A percentile compares a stretch with the other conserved stretches of the same genome.
These are phyloP conservation scores for Sylvia borin DNA, from an alignment of 2,797 vertebrate species.

Conservation along the genomic window DNA sequence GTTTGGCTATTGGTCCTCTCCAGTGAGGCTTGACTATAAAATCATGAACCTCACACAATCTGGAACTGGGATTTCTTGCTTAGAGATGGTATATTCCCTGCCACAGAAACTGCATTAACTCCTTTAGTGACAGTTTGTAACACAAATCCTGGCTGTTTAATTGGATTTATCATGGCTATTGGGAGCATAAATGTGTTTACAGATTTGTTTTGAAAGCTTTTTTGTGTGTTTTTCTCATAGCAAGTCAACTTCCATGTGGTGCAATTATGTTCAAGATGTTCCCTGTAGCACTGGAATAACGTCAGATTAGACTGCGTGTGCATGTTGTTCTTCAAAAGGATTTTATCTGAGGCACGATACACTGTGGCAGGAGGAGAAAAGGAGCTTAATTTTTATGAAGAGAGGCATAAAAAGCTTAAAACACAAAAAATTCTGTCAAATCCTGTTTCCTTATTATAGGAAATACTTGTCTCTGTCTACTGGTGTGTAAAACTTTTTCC, in stretches of 20 bases:
- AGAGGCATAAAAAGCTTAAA: slow-evolving; percentile 5
- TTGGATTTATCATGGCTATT: slow-evolving; percentile 55
- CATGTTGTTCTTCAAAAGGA: neutral
- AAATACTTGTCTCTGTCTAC: neutral
- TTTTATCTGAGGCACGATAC: neutral
- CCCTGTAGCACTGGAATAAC: slow-evolving; percentile 48
- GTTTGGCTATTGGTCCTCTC: neutral
- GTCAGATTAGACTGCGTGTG: neutral
- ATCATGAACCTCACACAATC: neutral
- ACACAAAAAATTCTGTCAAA: neutral
- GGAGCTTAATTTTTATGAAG: slow-evolving; percentile 7
- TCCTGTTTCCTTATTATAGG: neutral
- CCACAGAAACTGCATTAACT: slow-evolving; percentile 30
- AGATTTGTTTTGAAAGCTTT: slow-evolving; percentile 71
- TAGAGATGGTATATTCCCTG: neutral
- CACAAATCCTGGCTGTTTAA: slow-evolving; percentile 52
- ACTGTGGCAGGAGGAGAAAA: neutral
- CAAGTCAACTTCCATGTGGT: slow-evolving; percentile 56
- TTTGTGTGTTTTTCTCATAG: slow-evolving; percentile 61
- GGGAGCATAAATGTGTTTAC: slow-evolving; percentile 62
- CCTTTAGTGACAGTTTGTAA: slow-evolving; percentile 23
- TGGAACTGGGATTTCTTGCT: slow-evolving; percentile 4
- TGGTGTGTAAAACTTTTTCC: neutral
- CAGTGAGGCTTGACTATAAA: neutral
- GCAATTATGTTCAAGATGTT: slow-evolving; percentile 57